A percentile compares a stretch with the other conserved stretches of the same genome.
Evolutionary conservation across 2,888 invertebrate genomes (phyloP).

Genomic region (Torymus auratus): DNA sequence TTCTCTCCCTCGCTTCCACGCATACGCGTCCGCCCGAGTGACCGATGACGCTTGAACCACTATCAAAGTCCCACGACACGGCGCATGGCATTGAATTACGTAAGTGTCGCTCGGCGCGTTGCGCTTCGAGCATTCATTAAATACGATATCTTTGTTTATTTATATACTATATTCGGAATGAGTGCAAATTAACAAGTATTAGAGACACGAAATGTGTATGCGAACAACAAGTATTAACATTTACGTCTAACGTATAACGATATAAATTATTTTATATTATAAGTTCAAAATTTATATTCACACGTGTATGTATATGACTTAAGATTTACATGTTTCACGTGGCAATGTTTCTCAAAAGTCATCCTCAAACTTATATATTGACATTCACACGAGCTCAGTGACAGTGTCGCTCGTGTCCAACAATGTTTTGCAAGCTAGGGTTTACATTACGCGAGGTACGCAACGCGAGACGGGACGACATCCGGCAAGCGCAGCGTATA

Average conservation of each 20-base stretch:
- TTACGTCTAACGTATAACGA: too few species aligned
- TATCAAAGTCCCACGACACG: conserved; percentile 31
- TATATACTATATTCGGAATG: too few species aligned
- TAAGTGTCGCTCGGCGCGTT: background rate
- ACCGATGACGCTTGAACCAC: conserved; percentile 7
- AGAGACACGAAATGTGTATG: too few species aligned
- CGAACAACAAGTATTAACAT: too few species aligned
- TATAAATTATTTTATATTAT: too few species aligned
- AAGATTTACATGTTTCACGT: too few species aligned
- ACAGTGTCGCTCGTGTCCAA: background rate
- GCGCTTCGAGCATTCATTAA: conserved; percentile 2
- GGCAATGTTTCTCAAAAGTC: background rate
- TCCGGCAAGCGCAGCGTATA: conserved; percentile 36
- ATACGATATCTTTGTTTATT: background rate
- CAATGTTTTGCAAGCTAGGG: conserved; percentile 1
- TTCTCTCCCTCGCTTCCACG: background rate
- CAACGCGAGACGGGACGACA: conserved; percentile 12
- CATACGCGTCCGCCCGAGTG: background rate
- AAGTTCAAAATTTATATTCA: too few species aligned
- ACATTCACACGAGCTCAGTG: background rate
- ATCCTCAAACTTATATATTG: conserved; percentile 9
- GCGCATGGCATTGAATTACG: conserved; percentile 23
- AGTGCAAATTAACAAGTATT: too few species aligned
- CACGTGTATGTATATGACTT: too few species aligned
- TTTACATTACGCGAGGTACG: background rate